Base-by-base conservation (phyloP, 92 coral and sea anemone species). In the Epizoanthus rinbou region DNA sequence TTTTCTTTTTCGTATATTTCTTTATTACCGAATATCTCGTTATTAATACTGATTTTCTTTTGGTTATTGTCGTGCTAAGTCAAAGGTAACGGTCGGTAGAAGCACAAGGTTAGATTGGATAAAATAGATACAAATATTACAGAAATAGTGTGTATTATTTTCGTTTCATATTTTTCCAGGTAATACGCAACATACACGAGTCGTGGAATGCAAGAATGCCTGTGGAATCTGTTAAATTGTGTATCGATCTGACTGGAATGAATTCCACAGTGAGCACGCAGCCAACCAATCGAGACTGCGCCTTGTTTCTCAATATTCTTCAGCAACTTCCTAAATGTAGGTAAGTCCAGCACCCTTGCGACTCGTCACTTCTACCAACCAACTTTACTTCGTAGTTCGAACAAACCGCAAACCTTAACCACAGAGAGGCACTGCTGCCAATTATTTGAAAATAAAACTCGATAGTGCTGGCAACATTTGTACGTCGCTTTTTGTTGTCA, bases 271-370 rank as follows among this genome's bases (percentile, higher is more conserved):
- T 76, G 11, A 84, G 53, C 52, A 33, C 33, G 14, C 75, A 28
- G 64, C 73, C 47, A 11, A 73, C 72, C 13, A 22, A 53, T 45
- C 81, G 84, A 73, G 97, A 93, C 64, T 84, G 83, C 57, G 92
- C 92, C 6, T 89, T 93, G 86, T 93, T 93, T 56, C 91, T 93
- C 1, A 93, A 93, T 62, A 91, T 91, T 39, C 85, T 93, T 56
- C 97, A 86, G 60, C 97, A 93, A 79, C 82, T 93, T 39, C 97
- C 94, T 8, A 85, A 85, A 52, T 74, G 88, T 5, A 82, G 97
- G 97, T 93, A 39, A 81, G 88, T 41, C 18, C 16, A 21, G 25
- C 22, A 25, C 18, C 53, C 16, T 18, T 69, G 33, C 21, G 16
- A n/a, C 6, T 69, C 0, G 74, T 69, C 45, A 69, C n/a, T 22